phyloP scores from a whole-genome alignment of 92 coral and sea anemone genomes.

The Nematostella vectensis region DNA sequence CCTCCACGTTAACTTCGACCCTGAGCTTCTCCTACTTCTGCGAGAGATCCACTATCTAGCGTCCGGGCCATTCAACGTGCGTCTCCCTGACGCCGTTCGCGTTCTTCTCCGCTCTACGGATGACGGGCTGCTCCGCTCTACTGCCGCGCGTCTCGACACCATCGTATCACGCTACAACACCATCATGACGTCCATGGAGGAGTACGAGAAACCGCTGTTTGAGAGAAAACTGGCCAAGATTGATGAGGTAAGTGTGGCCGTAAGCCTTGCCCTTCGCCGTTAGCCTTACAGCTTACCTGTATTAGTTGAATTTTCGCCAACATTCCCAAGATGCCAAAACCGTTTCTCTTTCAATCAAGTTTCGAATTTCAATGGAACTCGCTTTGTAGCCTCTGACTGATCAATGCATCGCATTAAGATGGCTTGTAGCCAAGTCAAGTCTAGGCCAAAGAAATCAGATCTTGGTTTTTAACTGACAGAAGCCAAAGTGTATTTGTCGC shows the following conservation, averaged over 20 bases:
- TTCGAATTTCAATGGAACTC: no score
- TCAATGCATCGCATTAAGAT: no score
- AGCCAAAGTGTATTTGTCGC: no score
- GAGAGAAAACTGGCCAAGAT: constrained; percentile 88
- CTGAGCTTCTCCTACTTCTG: constrained; percentile 67
- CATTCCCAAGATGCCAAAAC: no score
- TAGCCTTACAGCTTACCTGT: neutral
- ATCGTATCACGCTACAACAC: constrained; percentile 87
- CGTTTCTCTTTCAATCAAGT: no score
- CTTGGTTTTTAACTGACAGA: no score
- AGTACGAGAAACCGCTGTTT: constrained; percentile 76
- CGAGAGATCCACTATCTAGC: constrained; percentile 91
- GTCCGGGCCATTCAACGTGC: constrained; percentile 78
- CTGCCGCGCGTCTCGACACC: constrained; percentile 92
- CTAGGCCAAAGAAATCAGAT: no score
- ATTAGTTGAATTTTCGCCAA: neutral
- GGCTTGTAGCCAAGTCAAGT: no score
- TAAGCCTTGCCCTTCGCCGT: no score
- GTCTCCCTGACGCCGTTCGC: constrained; percentile 84
- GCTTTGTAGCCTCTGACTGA: no score
- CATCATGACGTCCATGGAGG: constrained; percentile 73
- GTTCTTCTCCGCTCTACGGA: constrained; percentile 73
- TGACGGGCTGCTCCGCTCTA: constrained; percentile 73
- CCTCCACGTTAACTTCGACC: constrained; percentile 88
- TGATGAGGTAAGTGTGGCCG: constrained; percentile 61